Evolutionary conservation across 2,888 invertebrate genomes (phyloP).

Genomic region (Myathropa florea): DNA sequence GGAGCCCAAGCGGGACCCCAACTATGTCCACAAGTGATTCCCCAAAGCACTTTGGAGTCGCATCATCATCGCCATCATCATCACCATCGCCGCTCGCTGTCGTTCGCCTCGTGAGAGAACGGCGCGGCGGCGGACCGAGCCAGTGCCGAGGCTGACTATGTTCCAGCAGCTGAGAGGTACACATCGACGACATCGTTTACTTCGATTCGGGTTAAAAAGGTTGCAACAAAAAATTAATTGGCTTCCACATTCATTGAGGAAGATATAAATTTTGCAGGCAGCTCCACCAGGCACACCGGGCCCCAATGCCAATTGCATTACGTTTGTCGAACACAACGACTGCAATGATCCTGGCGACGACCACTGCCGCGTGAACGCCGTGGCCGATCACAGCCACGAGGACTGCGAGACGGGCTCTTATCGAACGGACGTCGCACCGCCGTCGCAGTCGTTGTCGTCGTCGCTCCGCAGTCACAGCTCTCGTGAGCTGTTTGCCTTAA

Average conservation of each 20-base stretch:
- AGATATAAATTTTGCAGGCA: conserved; percentile 66
- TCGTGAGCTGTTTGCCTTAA: conserved; percentile 66
- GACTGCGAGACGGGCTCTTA: conserved; percentile 14
- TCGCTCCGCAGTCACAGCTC: conserved; percentile 40
- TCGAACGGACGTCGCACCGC: conserved; percentile 39
- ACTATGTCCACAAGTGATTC: conserved; percentile 42
- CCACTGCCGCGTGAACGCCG: not conserved
- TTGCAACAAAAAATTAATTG: conserved; percentile 70
- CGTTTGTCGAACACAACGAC: conserved; percentile 39
- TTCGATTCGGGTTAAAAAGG: conserved; percentile 69
- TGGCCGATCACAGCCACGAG: not conserved
- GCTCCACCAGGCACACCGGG: conserved; percentile 16
- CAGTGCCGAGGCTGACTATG: conserved; percentile 31
- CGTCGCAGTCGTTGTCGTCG: conserved; percentile 8
- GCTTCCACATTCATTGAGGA: conserved; percentile 71
- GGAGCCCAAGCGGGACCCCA: not conserved
- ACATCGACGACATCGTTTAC: conserved; percentile 70
- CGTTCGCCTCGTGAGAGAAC: not conserved
- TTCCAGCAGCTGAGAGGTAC: conserved; percentile 40
- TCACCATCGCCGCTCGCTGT: conserved; percentile 3
- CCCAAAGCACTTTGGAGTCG: conserved; percentile 25
- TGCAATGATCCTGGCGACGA: conserved; percentile 4
- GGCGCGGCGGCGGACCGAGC: conserved; percentile 7
- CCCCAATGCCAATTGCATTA: conserved; percentile 55
- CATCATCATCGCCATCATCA: conserved; percentile 34